A percentile compares a stretch with the other conserved stretches of the same genome.
phyloP scores from a whole-genome alignment of 2,888 invertebrate genomes.

The Cephus rjabovi region DNA sequence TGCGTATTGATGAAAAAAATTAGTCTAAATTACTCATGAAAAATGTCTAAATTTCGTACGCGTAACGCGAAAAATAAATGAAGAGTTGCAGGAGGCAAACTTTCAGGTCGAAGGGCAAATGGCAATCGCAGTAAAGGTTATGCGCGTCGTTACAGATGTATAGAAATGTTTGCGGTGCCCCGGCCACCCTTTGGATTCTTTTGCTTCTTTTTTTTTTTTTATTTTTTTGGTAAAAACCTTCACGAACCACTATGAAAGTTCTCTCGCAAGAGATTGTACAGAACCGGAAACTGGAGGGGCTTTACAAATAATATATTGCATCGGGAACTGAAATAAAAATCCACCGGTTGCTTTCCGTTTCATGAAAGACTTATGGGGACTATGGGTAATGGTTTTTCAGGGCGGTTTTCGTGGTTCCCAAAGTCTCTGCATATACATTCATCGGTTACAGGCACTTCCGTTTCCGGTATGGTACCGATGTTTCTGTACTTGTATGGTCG shows the following conservation, averaged over 20 bases:
- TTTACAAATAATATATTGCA: constrained; percentile 47
- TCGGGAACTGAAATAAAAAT: constrained; percentile 58
- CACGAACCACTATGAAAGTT: neutral
- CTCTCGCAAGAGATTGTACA: neutral
- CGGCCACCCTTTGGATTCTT: constrained; percentile 1
- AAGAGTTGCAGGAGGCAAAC: neutral
- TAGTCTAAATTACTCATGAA: no score
- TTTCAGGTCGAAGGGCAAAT: neutral
- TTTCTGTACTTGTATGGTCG: neutral
- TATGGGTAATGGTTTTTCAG: neutral
- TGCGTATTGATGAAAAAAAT: no score
- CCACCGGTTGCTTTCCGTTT: constrained; percentile 56
- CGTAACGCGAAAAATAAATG: neutral
- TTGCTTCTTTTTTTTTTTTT: no score
- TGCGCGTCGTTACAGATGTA: constrained; percentile 47
- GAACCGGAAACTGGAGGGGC: constrained; percentile 3
- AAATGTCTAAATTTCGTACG: neutral
- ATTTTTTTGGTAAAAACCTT: neutral
- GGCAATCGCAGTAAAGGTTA: constrained; percentile 33
- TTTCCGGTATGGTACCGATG: constrained; percentile 15
- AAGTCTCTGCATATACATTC: neutral
- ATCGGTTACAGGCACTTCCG: constrained; percentile 18
- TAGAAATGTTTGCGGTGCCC: constrained; percentile 34
- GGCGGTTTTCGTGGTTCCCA: constrained; percentile 4
- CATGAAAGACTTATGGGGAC: constrained; percentile 37